Conservation (phyloP, 2,113 vertebrate genomes). For the Phaethon lepturus region DNA sequence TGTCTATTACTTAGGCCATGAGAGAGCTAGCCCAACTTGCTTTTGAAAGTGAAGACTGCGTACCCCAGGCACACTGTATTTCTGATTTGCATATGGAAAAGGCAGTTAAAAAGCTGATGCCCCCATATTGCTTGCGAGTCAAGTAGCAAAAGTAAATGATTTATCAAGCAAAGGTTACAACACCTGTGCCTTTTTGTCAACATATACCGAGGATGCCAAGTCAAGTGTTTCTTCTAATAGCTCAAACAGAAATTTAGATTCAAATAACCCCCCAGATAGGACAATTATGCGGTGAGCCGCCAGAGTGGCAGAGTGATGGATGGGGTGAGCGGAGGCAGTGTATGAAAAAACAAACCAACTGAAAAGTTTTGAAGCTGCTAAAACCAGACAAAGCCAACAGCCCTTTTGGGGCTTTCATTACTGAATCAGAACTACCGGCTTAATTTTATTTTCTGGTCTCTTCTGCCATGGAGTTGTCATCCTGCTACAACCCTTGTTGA, state of each 20-base stretch:
- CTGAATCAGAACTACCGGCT: slow-evolving; percentile 30
- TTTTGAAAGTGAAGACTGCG: slow-evolving; percentile 42
- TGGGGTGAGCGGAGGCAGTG: neutral
- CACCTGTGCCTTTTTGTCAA: slow-evolving; percentile 78
- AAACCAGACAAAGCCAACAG: slow-evolving; percentile 23
- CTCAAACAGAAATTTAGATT: slow-evolving; percentile 74
- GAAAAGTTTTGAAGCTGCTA: slow-evolving; percentile 30
- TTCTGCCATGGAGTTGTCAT: neutral
- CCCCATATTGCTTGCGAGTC: slow-evolving; percentile 42
- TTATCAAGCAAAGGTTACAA: slow-evolving; percentile 76
- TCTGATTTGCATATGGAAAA: slow-evolving; percentile 73
- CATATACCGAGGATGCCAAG: slow-evolving; percentile 61
- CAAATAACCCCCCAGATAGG: slow-evolving; percentile 66
- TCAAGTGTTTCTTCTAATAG: slow-evolving; percentile 69
- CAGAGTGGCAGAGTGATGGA: slow-evolving; percentile 42
- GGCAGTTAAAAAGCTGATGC: slow-evolving; percentile 59
- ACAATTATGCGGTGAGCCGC: neutral
- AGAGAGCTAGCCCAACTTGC: slow-evolving; percentile 20
- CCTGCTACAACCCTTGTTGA: slow-evolving; percentile 9
- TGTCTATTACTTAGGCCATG: slow-evolving; percentile 21
- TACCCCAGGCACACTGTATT: slow-evolving; percentile 39
- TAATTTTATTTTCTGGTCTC: neutral
- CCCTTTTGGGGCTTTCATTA: slow-evolving; percentile 12
- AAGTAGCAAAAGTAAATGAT: slow-evolving; percentile 76
- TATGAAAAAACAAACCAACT: neutral